Evolutionary conservation across 2,113 vertebrate species (phyloP).

Genomic region (Guaruba guarouba): DNA sequence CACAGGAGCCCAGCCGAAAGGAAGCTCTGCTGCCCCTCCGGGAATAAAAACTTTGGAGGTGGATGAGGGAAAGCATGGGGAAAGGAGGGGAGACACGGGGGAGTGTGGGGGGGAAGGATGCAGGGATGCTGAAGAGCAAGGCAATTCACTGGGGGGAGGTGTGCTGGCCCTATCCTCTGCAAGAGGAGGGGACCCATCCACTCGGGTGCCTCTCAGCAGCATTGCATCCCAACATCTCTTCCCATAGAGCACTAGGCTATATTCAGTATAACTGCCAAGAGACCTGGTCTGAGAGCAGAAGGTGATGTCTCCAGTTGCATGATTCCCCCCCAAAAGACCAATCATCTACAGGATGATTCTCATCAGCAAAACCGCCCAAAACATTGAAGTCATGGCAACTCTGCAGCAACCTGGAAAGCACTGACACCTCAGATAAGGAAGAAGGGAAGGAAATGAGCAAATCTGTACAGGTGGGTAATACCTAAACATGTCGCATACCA

Average conservation of each 20-base stretch:
- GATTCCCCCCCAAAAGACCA: not conserved
- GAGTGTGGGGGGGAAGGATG: rapidly evolving
- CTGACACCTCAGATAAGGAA: not conserved
- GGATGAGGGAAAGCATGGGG: rapidly evolving
- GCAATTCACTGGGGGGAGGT: rapidly evolving
- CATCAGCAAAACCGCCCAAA: not conserved
- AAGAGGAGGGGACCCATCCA: not conserved
- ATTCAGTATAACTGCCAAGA: rapidly evolving
- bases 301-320: rapidly evolving
- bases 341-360: not conserved
- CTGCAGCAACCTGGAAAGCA: not conserved
- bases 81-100: not conserved
- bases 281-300: not conserved
- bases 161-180: too few relatives aligned
- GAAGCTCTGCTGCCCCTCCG: not conserved
- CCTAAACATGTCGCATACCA: not conserved
- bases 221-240: not conserved
- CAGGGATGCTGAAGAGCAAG: rapidly evolving
- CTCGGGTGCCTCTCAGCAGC: not conserved
- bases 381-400: not conserved
- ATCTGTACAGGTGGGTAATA: not conserved
- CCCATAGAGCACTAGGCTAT: rapidly evolving
- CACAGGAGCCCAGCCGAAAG: not conserved
- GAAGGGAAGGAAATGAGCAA: not conserved
- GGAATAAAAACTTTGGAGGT: not conserved